These are phyloP conservation scores for Galemys pyrenaicus DNA, from an alignment of 2,113 vertebrate genomes.

Conservation along the genomic window DNA sequence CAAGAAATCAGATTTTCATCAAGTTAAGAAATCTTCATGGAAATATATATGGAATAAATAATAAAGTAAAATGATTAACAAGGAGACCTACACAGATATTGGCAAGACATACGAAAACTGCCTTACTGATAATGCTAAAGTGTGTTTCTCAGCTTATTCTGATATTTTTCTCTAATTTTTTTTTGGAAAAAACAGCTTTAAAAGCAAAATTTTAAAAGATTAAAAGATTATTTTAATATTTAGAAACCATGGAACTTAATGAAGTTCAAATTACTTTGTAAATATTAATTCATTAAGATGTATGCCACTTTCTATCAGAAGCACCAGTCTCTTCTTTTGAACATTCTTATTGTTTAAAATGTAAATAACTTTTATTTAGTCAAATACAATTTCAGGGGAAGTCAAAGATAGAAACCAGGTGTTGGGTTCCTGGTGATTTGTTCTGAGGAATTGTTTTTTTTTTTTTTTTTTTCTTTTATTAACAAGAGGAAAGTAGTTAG, in stretches of 20 bases:
- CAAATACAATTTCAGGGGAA: background rate
- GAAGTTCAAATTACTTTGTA: slow-evolving; percentile 18
- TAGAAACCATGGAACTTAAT: background rate
- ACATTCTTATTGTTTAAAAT: background rate
- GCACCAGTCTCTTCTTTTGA: background rate
- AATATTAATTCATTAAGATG: slow-evolving; percentile 21
- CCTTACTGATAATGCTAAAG: slow-evolving; percentile 54
- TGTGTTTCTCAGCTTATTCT: slow-evolving; percentile 21
- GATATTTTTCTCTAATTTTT: slow-evolving; percentile 29
- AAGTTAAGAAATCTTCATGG: slow-evolving; percentile 80
- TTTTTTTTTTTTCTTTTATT: background rate
- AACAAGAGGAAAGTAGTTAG: slow-evolving; percentile 22
- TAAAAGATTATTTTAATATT: slow-evolving; percentile 10
- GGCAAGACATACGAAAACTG: slow-evolving; percentile 63
- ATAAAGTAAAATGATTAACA: slow-evolving; percentile 80
- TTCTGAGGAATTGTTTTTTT: background rate
- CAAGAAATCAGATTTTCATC: slow-evolving; percentile 81
- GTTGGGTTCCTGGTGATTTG: background rate
- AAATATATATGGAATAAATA: slow-evolving; percentile 78
- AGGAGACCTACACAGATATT: slow-evolving; percentile 71
- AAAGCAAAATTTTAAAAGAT: slow-evolving; percentile 28
- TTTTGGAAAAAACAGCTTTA: background rate
- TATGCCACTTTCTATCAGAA: background rate
- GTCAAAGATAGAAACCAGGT: background rate
- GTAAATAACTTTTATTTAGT: background rate